A percentile compares a stretch with the other conserved stretches of the same genome.
phyloP scores from a whole-genome alignment of 2,888 invertebrate genomes.

The Cremastinae sp. region DNA sequence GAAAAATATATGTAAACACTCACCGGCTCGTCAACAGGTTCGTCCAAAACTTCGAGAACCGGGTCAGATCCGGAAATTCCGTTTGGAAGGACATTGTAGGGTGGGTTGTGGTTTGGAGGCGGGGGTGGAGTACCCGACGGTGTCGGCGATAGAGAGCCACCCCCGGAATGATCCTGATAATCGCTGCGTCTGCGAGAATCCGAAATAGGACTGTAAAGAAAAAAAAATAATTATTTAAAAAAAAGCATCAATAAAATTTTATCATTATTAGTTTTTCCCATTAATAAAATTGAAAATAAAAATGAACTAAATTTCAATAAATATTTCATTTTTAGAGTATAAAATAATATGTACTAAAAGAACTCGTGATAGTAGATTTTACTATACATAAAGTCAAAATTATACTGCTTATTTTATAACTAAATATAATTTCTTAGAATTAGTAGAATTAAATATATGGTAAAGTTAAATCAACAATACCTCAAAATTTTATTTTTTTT shows the following conservation, averaged over 20 bases:
- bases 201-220: constrained; percentile 64
- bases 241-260: neutral
- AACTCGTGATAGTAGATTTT: too few relatives aligned
- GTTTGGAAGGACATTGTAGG: constrained; percentile 64
- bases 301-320: too few relatives aligned
- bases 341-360: too few relatives aligned
- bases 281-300: too few relatives aligned
- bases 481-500: too few relatives aligned
- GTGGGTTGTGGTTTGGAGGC: constrained; percentile 64
- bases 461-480: too few relatives aligned
- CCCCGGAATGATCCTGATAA: constrained; percentile 65
- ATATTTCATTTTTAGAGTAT: too few relatives aligned
- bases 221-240: constrained; percentile 26
- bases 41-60: constrained; percentile 72
- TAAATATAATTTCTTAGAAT: too few relatives aligned
- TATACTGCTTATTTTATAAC: too few relatives aligned
- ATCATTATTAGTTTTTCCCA: neutral
- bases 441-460: too few relatives aligned
- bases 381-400: too few relatives aligned
- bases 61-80: constrained; percentile 64
- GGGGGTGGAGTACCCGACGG: constrained; percentile 67
- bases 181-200: constrained; percentile 69
- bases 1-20: constrained; percentile 56
- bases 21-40: constrained; percentile 75
- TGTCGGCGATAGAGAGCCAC: constrained; percentile 65